Evolutionary conservation across 1,140 invertebrate species (phyloP), one percentile per base, ranked within the genome.

Genomic region (Eumeta japonica): DNA sequence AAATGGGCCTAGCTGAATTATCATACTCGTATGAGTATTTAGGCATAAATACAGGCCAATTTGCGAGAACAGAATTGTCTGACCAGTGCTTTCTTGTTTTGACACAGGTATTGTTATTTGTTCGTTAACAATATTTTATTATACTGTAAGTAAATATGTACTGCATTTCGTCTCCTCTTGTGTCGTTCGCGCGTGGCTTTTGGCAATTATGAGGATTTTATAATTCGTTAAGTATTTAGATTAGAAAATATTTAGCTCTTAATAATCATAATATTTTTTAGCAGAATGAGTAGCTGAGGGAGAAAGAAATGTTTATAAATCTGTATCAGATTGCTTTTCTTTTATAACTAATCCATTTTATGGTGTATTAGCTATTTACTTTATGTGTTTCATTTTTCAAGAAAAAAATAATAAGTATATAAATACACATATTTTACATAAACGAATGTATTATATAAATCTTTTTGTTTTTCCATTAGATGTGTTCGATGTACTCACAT

Each of bases 21-120:
- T 79, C 87, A 18, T 99, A 99, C 63, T 90, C 93, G 4, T 99
- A 94, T 72, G 97, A 99, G 70, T 99, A 98, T 71, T 89, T 98
- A 58, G 96, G 96, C 12, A 70, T 77, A 0, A 90, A 93, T 73
- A 83, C 85, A 27, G 83, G 87, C 28, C 93, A 92, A 75, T 78
- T 98, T 36, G 95, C 98, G 0, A 85, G 94, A 55, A 98, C 95
- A 0, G 86, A 90, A 12, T 77, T 97, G 11, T 97, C 94, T 2
- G 94, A 98, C 62, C 91, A 94, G 60, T 98, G 95, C 64, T 98
- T 95, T 73, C 78, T 98, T 12, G 95, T 94, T 14, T 75, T 98
- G 18, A 96, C 92, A 11, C 94, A 98, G 81, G 87, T 84, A 55
- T 15, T 15, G 4, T 20, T 36, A 36, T 36, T 24, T 27, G 24